Conservation (phyloP, 1,140 invertebrate genomes). For the Drosophila asahinai region DNA sequence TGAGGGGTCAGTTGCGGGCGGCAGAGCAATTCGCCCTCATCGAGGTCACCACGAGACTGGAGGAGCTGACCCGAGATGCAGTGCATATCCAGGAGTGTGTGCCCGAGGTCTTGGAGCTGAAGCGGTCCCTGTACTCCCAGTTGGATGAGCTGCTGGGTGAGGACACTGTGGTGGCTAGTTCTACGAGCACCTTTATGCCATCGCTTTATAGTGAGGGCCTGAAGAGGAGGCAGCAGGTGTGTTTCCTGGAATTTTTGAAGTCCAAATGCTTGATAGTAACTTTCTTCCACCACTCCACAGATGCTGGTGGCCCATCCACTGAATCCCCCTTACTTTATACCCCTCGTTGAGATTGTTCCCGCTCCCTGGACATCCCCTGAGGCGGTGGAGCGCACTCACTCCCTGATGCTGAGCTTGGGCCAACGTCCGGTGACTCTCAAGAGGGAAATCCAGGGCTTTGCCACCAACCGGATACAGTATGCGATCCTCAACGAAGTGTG, state of each 20-base stretch:
- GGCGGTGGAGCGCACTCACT: conserved; percentile 86
- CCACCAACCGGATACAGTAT: conserved; percentile 97
- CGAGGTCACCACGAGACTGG: conserved; percentile 88
- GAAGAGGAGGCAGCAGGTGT: conserved; percentile 64
- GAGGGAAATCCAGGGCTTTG: conserved; percentile 96
- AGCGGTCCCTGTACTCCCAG: conserved; percentile 91
- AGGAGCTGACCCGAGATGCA: conserved; percentile 89
- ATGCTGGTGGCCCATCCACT: conserved; percentile 93
- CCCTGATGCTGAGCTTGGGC: conserved; percentile 94
- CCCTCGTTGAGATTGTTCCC: conserved; percentile 96
- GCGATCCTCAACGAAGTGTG: conserved; percentile 97
- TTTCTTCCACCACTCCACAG: conserved; percentile 35
- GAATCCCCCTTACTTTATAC: conserved; percentile 98
- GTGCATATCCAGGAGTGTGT: conserved; percentile 95
- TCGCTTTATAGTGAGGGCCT: conserved; percentile 92
- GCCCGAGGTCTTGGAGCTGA: conserved; percentile 95
- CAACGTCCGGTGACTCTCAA: conserved; percentile 94
- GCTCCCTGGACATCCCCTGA: conserved; percentile 92
- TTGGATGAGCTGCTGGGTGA: conserved; percentile 91
- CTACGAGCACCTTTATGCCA: conserved; percentile 95
- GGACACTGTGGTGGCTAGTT: conserved; percentile 93
- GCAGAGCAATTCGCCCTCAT: conserved; percentile 92
- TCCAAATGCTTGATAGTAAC: background rate
- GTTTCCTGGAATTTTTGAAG: background rate
- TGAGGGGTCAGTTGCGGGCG: conserved; percentile 90